Base-by-base conservation (phyloP, 2,888 invertebrate genomes). In the Athrips mouffetella region DNA sequence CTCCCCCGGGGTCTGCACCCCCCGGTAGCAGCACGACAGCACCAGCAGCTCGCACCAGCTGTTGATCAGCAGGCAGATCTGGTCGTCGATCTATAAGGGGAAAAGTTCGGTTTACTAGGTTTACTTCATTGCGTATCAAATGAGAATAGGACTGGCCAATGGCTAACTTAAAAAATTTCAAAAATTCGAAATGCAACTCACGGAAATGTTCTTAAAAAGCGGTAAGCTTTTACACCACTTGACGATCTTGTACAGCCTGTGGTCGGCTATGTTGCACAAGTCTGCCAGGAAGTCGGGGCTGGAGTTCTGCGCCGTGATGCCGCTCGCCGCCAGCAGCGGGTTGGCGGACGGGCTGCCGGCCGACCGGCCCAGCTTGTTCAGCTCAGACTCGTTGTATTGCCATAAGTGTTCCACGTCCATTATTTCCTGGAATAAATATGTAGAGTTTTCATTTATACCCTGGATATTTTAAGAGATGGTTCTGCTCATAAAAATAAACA, bases 181-280 rank as follows among this genome's bases (percentile, higher is more conserved):
- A 21, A n/a, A 25, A 39, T 4, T 39, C 11, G 2, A 8, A 5
- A 13, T 2, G 18, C 23, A 30, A 83, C 91, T 90, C 69, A 96
- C 96, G 67, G 97, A 96, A 65, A 98, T 98, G 82, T 97, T 96
- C 77, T 98, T 97, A 78, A 98, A 98, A 20, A 98, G 91, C 11
- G 98, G 98, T 76, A 98, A 87, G 79, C 97, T 98, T 80, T 98
- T 96, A 89, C 98, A 98, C 98, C 98, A 98, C 76, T 98, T 97
- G 55, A 98, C 98, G 62, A 98, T 97, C 89, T 98, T 97, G 79
- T 98, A 98, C 13, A 98, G 91, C 41, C 98, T 90, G 79, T 98
- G 96, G 80, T 98, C 98, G 39, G 98, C 98, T 53, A 97, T 97
- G 74, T 96, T 95, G 89, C 96, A 97, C 69, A 97, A 90, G 81